Percentiles rank a stretch among this genome's conserved stretches.
These are phyloP conservation scores for Eulemur coronatus DNA, from an alignment of 2,797 vertebrate genomes.

Conservation along the genomic window DNA sequence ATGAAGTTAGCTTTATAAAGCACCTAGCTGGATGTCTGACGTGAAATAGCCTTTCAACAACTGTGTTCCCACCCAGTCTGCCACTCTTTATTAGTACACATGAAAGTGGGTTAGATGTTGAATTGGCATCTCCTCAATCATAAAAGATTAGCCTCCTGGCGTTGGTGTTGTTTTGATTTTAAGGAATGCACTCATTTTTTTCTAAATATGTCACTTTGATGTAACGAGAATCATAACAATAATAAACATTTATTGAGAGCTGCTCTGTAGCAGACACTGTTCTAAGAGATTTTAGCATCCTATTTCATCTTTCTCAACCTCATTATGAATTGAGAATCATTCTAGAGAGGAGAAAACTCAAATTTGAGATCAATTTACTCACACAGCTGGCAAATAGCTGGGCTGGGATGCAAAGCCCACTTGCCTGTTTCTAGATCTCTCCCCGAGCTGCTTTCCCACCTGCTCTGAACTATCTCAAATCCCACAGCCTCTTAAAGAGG, in stretches of 20 bases:
- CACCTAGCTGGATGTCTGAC: not conserved
- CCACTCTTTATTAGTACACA: not conserved
- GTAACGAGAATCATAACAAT: not conserved
- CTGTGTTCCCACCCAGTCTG: not conserved
- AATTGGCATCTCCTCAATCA: not conserved
- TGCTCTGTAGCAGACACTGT: not conserved
- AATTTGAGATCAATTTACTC: not conserved
- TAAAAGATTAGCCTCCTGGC: not conserved
- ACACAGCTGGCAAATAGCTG: not conserved
- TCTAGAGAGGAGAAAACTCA: conserved; percentile 40
- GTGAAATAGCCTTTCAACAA: not conserved
- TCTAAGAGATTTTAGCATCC: not conserved
- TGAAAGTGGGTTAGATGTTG: not conserved
- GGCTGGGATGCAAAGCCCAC: not conserved
- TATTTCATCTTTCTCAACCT: not conserved
- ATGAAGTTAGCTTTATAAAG: not conserved
- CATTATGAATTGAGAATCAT: not conserved
- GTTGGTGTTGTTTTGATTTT: not conserved
- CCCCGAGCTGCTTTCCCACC: not conserved
- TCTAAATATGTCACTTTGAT: conserved; percentile 5
- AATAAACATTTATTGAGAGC: not conserved
- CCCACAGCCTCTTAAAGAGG: not conserved
- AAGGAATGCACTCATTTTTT: not conserved
- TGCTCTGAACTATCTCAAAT: not conserved
- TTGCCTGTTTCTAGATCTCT: not conserved